Base-by-base conservation (phyloP, 2,113 vertebrate genomes). In the Triplophysa siluroides region DNA sequence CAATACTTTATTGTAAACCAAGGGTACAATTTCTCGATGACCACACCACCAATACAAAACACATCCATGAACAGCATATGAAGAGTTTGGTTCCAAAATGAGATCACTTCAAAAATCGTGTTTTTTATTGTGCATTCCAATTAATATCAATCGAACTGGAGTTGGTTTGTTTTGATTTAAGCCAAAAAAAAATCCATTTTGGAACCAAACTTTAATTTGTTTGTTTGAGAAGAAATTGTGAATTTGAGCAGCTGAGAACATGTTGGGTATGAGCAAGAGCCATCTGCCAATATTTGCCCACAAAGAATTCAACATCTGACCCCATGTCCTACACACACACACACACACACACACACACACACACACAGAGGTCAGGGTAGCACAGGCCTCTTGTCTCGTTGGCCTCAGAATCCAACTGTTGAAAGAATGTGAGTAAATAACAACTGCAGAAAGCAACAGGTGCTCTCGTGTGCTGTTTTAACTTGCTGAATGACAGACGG, bases 401-500 rank as follows among this genome's bases (percentile, higher is more conserved):
- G 81, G 78, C 81, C 85, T 82, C 86, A n/a, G 78, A 88, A 90
- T 84, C 83, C 88, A 89, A 89, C 87, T 91, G 89, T 83, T 85
- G 87, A 85, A 88, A 82, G 84, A 88, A 73, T 56, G 83, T 80
- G 19, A 85, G 80, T 87, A 88, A 91, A 89, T 86, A 91, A 88
- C 93, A 93, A 91, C 92, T 93, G 91, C 81, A 78, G 50, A 83
- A 84, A 84, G 80, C 88, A 90, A 87, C 92, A 91, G 92, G 86
- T 88, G 90, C 83, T 87, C 5, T 66, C 38, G 19, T 29, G 19
- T 64, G 23, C 43, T 88, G 88, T 69, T 80, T 73, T 84, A 81
- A 45, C 83, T 82, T 78, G 60, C 81, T 43, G 38, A 11, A 19
- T 88, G 89, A 92, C 88, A 90, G 88, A 87, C 86, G 85, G 64